These are phyloP conservation scores for Yponomeuta sedellus DNA, from an alignment of 2,888 invertebrate species.

Conservation along the genomic window DNA sequence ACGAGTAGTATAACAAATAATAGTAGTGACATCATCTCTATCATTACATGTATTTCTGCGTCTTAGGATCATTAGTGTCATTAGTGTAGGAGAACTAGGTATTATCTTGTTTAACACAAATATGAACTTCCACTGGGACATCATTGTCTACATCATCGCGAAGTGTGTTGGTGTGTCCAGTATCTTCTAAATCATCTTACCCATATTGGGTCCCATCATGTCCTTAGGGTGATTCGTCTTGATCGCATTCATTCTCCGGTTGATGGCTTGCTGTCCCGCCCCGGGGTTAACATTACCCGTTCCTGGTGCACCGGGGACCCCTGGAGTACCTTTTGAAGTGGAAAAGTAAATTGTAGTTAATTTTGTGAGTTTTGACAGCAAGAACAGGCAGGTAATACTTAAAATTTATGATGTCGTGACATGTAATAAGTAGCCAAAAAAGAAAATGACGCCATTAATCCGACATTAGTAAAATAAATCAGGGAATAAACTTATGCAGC, in stretches of 20 bases:
- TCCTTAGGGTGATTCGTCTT: slow-evolving; percentile 92
- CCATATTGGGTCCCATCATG: slow-evolving; percentile 86
- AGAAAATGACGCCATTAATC: no score
- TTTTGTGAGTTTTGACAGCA: no score
- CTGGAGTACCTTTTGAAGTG: slow-evolving; percentile 27
- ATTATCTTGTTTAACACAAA: no score
- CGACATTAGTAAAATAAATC: no score
- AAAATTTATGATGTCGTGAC: no score
- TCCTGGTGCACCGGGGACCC: slow-evolving; percentile 56
- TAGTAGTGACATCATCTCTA: background rate
- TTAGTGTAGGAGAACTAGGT: background rate
- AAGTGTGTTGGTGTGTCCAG: background rate
- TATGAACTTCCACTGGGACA: background rate
- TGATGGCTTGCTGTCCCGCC: slow-evolving; percentile 77
- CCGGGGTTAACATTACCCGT: slow-evolving; percentile 66
- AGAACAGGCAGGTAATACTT: no score
- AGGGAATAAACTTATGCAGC: no score
- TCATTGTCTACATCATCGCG: background rate
- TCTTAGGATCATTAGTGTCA: background rate
- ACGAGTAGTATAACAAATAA: no score
- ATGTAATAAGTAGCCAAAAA: no score
- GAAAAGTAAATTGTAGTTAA: slow-evolving; percentile 17
- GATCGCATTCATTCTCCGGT: slow-evolving; percentile 90
- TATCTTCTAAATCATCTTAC: slow-evolving; percentile 62
- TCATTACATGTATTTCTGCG: background rate